These are phyloP conservation scores for Meliscaeva auricollis DNA, from an alignment of 2,888 invertebrate species.

Conservation along the genomic window DNA sequence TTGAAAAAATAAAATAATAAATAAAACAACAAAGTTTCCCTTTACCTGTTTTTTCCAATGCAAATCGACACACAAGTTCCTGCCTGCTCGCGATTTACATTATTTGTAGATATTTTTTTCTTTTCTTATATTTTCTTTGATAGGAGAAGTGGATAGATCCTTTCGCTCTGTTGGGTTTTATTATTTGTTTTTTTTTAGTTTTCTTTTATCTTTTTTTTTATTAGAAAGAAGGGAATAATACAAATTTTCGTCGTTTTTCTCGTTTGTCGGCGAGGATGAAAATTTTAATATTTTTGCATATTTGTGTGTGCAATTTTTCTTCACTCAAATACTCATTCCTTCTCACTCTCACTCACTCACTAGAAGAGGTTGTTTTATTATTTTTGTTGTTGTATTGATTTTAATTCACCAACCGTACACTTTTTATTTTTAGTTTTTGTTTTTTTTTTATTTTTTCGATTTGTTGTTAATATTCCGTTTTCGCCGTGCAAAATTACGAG, in stretches of 20 bases:
- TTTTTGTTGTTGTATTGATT: conserved; percentile 69
- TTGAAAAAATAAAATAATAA: conserved; percentile 15
- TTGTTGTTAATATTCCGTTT: conserved; percentile 19
- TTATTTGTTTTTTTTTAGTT: not conserved
- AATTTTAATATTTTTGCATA: conserved; percentile 69
- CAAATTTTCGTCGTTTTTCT: conserved; percentile 16
- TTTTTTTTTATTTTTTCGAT: conserved; percentile 43
- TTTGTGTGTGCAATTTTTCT: conserved; percentile 53
- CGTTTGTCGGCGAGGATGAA: not conserved
- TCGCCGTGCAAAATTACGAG: conserved; percentile 42
- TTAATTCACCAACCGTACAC: conserved; percentile 71
- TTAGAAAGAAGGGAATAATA: conserved; percentile 7
- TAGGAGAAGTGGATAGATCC: conserved; percentile 14
- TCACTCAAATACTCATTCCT: conserved; percentile 2
- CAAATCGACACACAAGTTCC: conserved; percentile 64
- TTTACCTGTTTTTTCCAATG: conserved; percentile 47
- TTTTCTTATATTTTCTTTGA: not conserved
- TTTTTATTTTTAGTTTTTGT: conserved; percentile 70
- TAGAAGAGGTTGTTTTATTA: conserved; percentile 20
- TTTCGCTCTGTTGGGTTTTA: not conserved
- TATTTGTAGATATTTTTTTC: conserved; percentile 16
- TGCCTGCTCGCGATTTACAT: conserved; percentile 64
- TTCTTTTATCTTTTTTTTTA: conserved; percentile 20
- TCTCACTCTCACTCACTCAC: conserved; percentile 38
- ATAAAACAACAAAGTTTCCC: conserved; percentile 3